phyloP scores from a whole-genome alignment of 1,140 invertebrate genomes.

The Ridgeia piscesae region DNA sequence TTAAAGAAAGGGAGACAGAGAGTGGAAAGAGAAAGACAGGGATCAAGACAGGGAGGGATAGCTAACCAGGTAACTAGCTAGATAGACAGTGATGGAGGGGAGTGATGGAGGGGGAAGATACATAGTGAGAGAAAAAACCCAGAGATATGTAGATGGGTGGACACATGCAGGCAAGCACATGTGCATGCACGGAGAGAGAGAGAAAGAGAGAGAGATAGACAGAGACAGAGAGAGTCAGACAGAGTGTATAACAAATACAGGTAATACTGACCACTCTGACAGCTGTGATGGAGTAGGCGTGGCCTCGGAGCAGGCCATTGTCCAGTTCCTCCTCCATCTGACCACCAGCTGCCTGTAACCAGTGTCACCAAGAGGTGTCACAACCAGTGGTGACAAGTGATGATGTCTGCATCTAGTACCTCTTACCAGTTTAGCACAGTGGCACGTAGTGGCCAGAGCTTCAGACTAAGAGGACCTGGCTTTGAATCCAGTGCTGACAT shows the following conservation, averaged over 20 bases:
- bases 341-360: conserved; percentile 20
- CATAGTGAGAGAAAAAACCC: background rate
- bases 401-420: too few relatives aligned
- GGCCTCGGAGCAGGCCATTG: conserved; percentile 87
- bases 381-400: background rate
- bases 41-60: background rate
- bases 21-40: background rate
- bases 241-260: background rate
- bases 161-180: too few relatives aligned
- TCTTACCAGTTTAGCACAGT: too few relatives aligned
- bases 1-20: too few relatives aligned
- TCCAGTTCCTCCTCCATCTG: conserved; percentile 61
- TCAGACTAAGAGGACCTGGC: too few relatives aligned
- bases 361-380: background rate
- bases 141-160: too few relatives aligned
- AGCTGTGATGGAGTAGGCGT: conserved; percentile 91
- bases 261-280: conserved; percentile 67
- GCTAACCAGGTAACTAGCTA: too few relatives aligned
- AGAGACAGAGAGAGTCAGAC: background rate
- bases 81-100: too few relatives aligned
- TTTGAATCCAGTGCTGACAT: too few relatives aligned
- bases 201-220: too few relatives aligned
- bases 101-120: background rate
- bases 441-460: too few relatives aligned
- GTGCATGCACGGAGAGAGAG: too few relatives aligned